phyloP scores from a whole-genome alignment of 2,888 invertebrate species.

The Macropis europaea region DNA sequence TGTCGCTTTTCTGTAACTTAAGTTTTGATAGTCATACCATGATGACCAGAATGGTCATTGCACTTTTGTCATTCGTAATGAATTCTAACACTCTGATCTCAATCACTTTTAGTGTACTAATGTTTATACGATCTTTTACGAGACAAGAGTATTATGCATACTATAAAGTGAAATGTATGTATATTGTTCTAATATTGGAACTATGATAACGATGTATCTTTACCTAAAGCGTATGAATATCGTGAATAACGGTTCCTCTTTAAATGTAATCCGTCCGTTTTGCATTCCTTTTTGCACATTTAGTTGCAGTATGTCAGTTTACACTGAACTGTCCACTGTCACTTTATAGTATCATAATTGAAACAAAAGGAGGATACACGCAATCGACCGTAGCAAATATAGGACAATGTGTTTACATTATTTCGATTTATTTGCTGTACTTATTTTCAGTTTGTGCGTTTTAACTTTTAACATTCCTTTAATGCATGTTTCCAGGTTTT shows the following conservation, averaged over 20 bases:
- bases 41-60: conserved; percentile 67
- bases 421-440: conserved; percentile 57
- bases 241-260: too few species aligned
- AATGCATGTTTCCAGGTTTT: conserved; percentile 78
- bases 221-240: too few species aligned
- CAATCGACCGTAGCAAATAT: conserved; percentile 14
- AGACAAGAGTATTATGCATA: conserved; percentile 35
- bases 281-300: not conserved
- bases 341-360: conserved; percentile 43
- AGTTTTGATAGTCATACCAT: conserved; percentile 68
- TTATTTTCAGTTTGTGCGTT: conserved; percentile 61
- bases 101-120: conserved; percentile 56
- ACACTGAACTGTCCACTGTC: not conserved
- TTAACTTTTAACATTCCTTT: conserved; percentile 62
- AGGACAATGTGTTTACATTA: conserved; percentile 41
- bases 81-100: conserved; percentile 66
- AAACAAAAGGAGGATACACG: conserved; percentile 18
- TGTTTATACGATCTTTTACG: conserved; percentile 34
- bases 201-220: too few species aligned
- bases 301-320: not conserved
- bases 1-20: conserved; percentile 78
- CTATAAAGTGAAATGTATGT: conserved; percentile 41
- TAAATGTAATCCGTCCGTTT: too few species aligned
- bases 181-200: not conserved
- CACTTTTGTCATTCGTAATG: conserved; percentile 70